A percentile compares a stretch with the other conserved stretches of the same genome.
Conservation (phyloP, 2,113 vertebrate genomes). For the Pseudopodoces humilis region DNA sequence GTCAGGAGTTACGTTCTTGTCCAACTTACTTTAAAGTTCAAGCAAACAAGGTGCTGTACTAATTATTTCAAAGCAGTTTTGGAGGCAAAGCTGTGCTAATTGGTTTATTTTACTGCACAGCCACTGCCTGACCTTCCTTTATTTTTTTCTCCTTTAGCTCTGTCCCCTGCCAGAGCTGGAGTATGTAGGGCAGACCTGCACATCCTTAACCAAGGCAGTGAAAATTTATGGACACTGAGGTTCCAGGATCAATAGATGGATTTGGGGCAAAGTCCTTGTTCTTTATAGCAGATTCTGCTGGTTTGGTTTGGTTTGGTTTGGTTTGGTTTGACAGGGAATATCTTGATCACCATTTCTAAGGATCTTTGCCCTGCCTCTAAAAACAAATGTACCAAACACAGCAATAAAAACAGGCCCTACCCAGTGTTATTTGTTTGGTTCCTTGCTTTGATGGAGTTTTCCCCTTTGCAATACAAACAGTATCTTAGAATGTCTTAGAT, state of each 20-base stretch:
- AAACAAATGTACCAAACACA: neutral
- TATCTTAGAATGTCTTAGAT: neutral
- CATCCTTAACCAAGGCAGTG: fast-evolving
- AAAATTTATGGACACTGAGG: neutral
- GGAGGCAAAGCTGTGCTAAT: neutral
- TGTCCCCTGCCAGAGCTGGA: neutral
- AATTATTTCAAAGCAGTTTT: neutral
- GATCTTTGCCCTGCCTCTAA: neutral
- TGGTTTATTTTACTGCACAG: neutral
- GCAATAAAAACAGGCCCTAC: neutral
- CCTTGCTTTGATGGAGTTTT: neutral
- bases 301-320: neutral
- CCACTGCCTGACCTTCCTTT: neutral
- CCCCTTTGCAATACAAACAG: neutral
- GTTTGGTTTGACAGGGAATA: neutral
- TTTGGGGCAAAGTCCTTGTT: neutral
- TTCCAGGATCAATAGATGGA: neutral
- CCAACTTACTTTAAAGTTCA: neutral
- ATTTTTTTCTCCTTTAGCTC: neutral
- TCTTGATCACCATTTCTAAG: neutral
- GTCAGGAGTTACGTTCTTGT: neutral
- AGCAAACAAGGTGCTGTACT: neutral
- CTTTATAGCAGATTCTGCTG: neutral
- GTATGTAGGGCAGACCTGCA: neutral
- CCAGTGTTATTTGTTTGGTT: neutral